A percentile compares a stretch with the other conserved stretches of the same genome.
These are phyloP conservation scores for Novumbra hubbsi DNA, from an alignment of 2,797 vertebrate genomes.

Conservation along the genomic window DNA sequence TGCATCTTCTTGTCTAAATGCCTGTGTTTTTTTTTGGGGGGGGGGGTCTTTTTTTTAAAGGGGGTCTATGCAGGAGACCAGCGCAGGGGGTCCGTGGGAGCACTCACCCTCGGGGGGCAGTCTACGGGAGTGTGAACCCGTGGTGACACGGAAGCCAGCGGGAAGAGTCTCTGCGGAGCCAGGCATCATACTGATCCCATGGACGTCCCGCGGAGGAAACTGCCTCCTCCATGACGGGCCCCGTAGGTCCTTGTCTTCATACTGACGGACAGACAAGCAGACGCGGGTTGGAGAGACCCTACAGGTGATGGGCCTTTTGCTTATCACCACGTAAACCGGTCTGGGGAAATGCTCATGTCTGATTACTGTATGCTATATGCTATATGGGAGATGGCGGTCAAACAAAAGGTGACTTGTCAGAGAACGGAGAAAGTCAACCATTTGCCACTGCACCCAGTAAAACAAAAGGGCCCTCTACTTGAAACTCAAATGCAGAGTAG, in stretches of 20 bases:
- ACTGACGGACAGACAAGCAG: slow-evolving; percentile 36
- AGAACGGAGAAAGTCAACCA: too few relatives aligned
- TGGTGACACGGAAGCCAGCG: slow-evolving; percentile 92
- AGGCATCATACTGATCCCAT: slow-evolving; percentile 99
- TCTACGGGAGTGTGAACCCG: slow-evolving; percentile 90
- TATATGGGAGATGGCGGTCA: neutral
- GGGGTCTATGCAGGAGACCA: neutral
- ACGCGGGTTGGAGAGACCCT: neutral
- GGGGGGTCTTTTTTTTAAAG: too few relatives aligned
- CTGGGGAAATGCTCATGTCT: neutral
- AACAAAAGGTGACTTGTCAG: neutral
- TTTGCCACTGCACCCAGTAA: too few relatives aligned
- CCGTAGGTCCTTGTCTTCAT: slow-evolving; percentile 89
- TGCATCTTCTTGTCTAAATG: neutral
- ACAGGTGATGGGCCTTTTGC: neutral
- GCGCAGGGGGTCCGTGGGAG: neutral
- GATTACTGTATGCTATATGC: too few relatives aligned
- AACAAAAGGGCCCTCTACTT: neutral
- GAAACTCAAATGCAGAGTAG: neutral
- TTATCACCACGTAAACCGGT: neutral
- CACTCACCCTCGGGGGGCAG: slow-evolving; percentile 86
- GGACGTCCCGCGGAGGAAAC: slow-evolving; percentile 92
- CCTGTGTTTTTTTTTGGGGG: neutral
- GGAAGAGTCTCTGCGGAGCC: slow-evolving; percentile 96
- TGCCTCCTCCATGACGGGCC: slow-evolving; percentile 95